These are phyloP conservation scores for Coregonus sp. DNA, from an alignment of 2,797 vertebrate genomes.

Conservation along the genomic window DNA sequence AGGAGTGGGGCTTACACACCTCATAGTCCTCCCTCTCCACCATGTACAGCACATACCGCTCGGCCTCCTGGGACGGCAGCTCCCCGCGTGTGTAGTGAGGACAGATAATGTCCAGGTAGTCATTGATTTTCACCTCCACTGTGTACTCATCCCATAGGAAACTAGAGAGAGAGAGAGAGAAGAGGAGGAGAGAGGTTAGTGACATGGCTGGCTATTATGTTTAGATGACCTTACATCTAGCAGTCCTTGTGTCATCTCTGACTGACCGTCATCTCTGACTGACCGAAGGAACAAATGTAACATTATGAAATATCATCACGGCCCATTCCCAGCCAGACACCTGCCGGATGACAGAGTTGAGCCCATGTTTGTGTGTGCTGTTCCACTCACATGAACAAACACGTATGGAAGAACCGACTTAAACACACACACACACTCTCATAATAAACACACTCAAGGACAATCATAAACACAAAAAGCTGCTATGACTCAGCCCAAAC, in stretches of 20 bases:
- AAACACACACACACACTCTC: background rate
- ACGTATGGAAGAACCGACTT: background rate
- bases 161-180: constrained; percentile 61
- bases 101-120: constrained; percentile 95
- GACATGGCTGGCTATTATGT: background rate
- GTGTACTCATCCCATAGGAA: constrained; percentile 83
- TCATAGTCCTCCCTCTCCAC: constrained; percentile 86
- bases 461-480: constrained; percentile 1
- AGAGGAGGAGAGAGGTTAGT: background rate
- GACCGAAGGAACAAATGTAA: background rate
- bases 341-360: background rate
- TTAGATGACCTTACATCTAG: background rate
- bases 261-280: constrained; percentile 13
- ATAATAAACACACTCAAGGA: constrained; percentile 11
- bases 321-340: background rate
- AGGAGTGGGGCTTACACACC: constrained; percentile 84
- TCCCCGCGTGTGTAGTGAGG: constrained; percentile 85
- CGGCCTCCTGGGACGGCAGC: constrained; percentile 73
- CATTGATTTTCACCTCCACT: constrained; percentile 84
- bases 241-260: constrained; percentile 6
- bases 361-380: background rate
- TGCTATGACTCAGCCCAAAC: background rate
- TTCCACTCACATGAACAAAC: background rate
- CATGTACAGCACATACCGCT: constrained; percentile 91
- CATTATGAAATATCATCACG: background rate